phyloP scores from a whole-genome alignment of 2,113 vertebrate genomes.

The Colistium nudipinnis region DNA sequence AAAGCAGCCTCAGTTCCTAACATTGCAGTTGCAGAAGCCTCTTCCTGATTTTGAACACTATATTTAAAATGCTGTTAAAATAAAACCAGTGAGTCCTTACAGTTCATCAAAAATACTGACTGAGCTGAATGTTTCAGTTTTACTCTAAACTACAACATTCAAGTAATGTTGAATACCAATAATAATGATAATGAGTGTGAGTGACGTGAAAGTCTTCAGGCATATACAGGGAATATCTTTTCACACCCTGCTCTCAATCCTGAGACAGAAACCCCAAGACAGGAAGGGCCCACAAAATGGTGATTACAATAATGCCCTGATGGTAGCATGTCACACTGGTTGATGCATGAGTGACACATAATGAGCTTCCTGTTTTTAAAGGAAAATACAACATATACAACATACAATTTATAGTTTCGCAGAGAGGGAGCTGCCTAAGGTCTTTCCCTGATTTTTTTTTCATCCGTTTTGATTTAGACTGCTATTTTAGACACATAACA shows the following conservation, averaged over 20 bases:
- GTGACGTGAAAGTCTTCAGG: too few relatives aligned
- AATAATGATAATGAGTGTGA: too few relatives aligned
- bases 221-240: too few relatives aligned
- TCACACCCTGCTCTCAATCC: neutral
- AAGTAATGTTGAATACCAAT: too few relatives aligned
- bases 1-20: neutral
- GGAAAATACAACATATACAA: neutral
- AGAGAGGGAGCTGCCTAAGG: slow-evolving; percentile 13
- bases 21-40: neutral
- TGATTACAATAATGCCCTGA: slow-evolving; percentile 11
- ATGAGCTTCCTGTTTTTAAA: slow-evolving; percentile 7
- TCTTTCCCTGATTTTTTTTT: neutral
- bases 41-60: neutral
- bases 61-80: neutral
- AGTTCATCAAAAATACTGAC: too few relatives aligned
- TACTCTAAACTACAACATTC: too few relatives aligned
- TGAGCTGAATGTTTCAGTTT: too few relatives aligned
- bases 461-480: slow-evolving; percentile 28
- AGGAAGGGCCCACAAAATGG: slow-evolving; percentile 23
- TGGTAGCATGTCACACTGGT: slow-evolving; percentile 7
- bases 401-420: slow-evolving; percentile 14
- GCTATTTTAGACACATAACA: slow-evolving; percentile 57
- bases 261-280: slow-evolving; percentile 17
- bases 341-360: slow-evolving; percentile 32
- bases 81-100: neutral